Evolutionary conservation across 2,888 invertebrate species (phyloP), one percentile per base, ranked within the genome.

Genomic region (Temnothorax rugatulus): DNA sequence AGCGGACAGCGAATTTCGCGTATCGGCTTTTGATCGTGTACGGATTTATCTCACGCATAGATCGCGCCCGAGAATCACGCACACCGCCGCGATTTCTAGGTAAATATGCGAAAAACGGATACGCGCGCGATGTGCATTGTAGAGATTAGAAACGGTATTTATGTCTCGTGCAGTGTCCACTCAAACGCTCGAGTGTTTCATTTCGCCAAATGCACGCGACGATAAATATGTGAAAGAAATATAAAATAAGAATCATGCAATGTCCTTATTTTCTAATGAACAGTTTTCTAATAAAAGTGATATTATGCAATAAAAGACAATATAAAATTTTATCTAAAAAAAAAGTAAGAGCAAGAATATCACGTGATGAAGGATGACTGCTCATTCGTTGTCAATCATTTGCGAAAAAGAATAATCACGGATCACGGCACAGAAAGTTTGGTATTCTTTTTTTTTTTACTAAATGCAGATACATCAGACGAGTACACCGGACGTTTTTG

Each of bases 31-130:
- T 21, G 73, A 81, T 81, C 79, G 21, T 38, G 59, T 34, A 73
- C 59, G 34, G 47, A 73, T 81, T 81, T 73, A 81, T 81, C 79
- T 81, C 79, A 81, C 79, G 73, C 79, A 38, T 59, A 81, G 59
- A 81, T 81, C 79, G 73, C 29, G 34, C 25, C 47, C 59, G 73
- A 34, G 73, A 81, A 44, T 59, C 79, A 81, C 79, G 79, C 79
- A 57, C 79, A 47, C 71, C 79, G 79, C 5, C 68, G 54, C 77
- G 79, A 81, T 81, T 81, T 81, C 79, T 81, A 81, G 34, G 73
- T 73, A 81, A 81, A 81, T 73, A 81, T 59, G 79, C 59, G 73
- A 73, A 34, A 44, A 81, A 81, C 57, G 73, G 79, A 73, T 59
- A 79, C 47, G 73, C 73, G 79, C 52, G 79, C 52, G 71, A 79